Base-by-base conservation (phyloP, 2,797 vertebrate genomes). In the Hydrocynus forskahlii region DNA sequence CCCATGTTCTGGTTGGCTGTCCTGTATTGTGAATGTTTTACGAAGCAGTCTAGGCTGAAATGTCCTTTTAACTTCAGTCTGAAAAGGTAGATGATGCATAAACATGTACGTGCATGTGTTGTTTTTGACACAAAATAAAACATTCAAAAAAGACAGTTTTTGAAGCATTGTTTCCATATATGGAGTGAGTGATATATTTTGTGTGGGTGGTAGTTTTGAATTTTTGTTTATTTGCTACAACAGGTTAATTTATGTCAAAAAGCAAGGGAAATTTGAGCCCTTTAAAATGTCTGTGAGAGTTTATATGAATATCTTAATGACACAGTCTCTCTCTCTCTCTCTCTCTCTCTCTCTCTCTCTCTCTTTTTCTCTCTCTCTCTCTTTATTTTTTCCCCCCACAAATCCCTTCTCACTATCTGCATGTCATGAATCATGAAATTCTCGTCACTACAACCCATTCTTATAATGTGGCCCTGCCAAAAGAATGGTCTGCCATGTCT, bases 401-500 rank as follows among this genome's bases (percentile, higher is more conserved):
- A 85, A 82, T 83, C 80, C 75, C 77, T 82, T 68, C 78, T 75
- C 59, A 52, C 12, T 55, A 50, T 79, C 63, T 23, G 67, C 55
- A 79, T 79, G 82, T 81, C 92, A 94, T 94, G 90, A 94, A 94
- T 94, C 93, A 93, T 14, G 25, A 83, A 86, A 84, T 88, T 88
- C 88, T 89, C 87, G 80, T 92, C 87, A 75, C 90, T 87, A 87
- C 91, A 89, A 90, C 92, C 89, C 89, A 88, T 92, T 94, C 91
- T 90, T 92, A 90, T 91, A 91, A 90, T 88, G 89, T 89, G 88
- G 89, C 89, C 73, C 89, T 83, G n/a, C 87, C 91, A 78, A 93
- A 94, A 92, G 89, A 93, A 93, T 91, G 92, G 90, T 92, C 92
- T 93, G 92, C 94, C 93, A 93, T 94, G 93, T 94, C 92, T 93